Percentiles rank a stretch among this genome's conserved stretches.
Conservation (phyloP, 53 echinoderm and acorn worm genomes). For the Mesocentrotus franciscanus region DNA sequence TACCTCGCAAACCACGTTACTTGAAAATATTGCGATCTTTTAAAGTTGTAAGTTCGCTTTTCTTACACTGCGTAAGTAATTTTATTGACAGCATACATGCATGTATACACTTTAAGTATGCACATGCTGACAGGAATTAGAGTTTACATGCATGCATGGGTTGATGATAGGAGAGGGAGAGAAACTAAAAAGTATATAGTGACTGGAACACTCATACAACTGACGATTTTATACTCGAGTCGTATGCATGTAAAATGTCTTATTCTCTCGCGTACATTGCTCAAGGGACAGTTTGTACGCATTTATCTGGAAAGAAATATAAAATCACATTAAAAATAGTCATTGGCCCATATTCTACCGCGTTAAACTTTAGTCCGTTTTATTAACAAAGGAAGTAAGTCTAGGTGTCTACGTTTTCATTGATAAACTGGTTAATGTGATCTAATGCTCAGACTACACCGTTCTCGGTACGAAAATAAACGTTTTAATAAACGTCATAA, state of each 20-base stretch:
- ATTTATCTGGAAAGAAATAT: no score
- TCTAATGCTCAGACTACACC: no score
- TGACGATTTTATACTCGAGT: not conserved
- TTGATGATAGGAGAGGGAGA: not conserved
- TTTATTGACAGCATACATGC: constrained; percentile 13
- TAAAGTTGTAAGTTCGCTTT: constrained; percentile 7
- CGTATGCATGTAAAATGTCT: not conserved
- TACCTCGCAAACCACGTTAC: constrained; percentile 12
- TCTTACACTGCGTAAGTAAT: constrained; percentile 18
- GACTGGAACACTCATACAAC: not conserved
- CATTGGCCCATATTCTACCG: no score
- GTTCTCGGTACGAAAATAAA: no score
- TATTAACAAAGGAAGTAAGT: no score
- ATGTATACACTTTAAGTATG: not conserved
- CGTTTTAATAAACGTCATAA: no score
- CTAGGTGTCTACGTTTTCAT: no score
- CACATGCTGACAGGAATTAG: not conserved
- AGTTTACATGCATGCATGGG: not conserved
- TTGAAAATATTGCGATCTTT: constrained; percentile 25
- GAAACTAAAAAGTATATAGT: not conserved
- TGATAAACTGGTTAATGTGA: no score
- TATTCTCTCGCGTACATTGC: no score
- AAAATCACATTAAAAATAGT: no score
- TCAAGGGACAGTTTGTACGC: no score
- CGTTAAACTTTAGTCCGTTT: no score